phyloP scores from a whole-genome alignment of 2,888 invertebrate species.

The Cataglyphis cursor region DNA sequence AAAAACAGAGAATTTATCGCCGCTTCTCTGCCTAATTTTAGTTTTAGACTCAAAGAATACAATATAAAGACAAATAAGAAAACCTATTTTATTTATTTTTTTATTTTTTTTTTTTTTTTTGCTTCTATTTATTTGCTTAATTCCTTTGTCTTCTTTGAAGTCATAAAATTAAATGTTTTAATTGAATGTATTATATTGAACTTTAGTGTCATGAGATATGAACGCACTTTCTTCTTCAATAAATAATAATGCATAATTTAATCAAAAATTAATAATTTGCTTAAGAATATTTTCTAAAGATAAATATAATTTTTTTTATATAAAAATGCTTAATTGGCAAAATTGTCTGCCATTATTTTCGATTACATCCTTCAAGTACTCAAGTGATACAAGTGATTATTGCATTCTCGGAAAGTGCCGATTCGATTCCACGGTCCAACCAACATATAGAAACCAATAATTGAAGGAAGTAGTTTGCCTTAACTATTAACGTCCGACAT shows the following conservation, averaged over 20 bases:
- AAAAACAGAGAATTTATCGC: slow-evolving; percentile 33
- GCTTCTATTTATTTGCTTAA: not conserved
- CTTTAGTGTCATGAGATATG: not conserved
- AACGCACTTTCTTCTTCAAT: not conserved
- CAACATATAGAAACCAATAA: slow-evolving; percentile 62
- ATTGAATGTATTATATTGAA: not conserved
- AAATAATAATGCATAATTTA: slow-evolving; percentile 7
- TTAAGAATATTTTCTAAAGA: not conserved
- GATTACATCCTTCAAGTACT: not conserved
- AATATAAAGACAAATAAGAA: not conserved
- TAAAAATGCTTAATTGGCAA: not conserved
- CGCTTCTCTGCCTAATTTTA: slow-evolving; percentile 4
- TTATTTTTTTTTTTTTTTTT: not conserved
- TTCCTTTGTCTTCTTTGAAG: not conserved
- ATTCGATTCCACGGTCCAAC: slow-evolving; percentile 55
- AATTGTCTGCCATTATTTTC: slow-evolving; percentile 18
- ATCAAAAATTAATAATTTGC: not conserved
- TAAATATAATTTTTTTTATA: not conserved
- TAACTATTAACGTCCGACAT: slow-evolving; percentile 63
- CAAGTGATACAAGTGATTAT: slow-evolving; percentile 67
- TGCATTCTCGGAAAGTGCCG: slow-evolving; percentile 59
- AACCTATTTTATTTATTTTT: not conserved
- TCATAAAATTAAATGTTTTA: not conserved
- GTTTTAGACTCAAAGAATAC: not conserved
- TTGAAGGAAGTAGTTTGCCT: slow-evolving; percentile 58